Evolutionary conservation across 2,113 vertebrate species (phyloP), one percentile per base, ranked within the genome.

Genomic region (Emberiza fucata): DNA sequence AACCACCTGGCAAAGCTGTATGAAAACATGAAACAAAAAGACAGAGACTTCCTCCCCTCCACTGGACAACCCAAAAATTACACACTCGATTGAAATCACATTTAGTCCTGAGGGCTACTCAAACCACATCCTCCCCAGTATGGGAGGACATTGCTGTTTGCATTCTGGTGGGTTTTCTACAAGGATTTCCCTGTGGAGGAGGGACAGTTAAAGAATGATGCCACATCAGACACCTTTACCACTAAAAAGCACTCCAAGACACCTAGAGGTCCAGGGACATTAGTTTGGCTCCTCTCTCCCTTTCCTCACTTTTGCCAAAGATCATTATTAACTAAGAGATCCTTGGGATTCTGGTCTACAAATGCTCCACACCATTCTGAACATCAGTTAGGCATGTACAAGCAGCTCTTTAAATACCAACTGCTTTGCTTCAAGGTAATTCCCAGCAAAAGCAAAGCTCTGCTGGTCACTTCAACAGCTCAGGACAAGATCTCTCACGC

Each of bases 321-420:
- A 51, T 23, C 33, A 25, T 75, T 40, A 47, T 11, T 51, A 70
- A 75, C 44, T 33, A 24, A 4, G 5, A 87, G 35, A 17, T 92
- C 28, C 51, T 47, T 53, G 44, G 44, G 56, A 84, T 93, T 66
- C 60, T 57, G 37, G 31, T 77, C 68, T 84, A 68, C 35, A 77
- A 68, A 88, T 40, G 68, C 63, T 59, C 33, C 40, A 42, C 18
- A 53, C 22, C 63, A 21, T 24, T 86, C 66, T 69, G 57, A 19
- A 64, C 18, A 20, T 15, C 3, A 7, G 8, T 66, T 23, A 86
- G 48, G 16, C 22, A 35, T 0, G 1, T 35, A n/a, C 0, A 8
- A 83, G 28, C 2, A 18, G 47, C n/a, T 23, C 29, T 82, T 86
- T 88, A 44, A 44, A 73, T 6, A 80, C 18, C 39, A 53, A 42